phyloP scores from a whole-genome alignment of 1,140 invertebrate genomes.

The Cydia amplana region DNA sequence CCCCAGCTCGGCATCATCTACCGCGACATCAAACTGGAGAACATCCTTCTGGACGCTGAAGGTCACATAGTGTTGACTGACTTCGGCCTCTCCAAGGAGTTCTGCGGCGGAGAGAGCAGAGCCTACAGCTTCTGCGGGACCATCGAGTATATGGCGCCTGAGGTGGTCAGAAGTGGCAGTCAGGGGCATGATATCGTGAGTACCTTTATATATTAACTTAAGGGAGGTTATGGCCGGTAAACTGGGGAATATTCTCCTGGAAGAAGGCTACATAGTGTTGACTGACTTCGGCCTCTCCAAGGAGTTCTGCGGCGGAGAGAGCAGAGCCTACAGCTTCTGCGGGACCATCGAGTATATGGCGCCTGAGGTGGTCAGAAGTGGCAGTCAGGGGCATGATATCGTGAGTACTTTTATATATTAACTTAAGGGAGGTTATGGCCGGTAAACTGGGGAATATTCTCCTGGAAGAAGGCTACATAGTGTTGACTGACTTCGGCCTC shows the following conservation, averaged over 20 bases:
- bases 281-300: slow-evolving; percentile 96
- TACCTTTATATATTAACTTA: slow-evolving; percentile 48
- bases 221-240: slow-evolving; percentile 73
- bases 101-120: slow-evolving; percentile 82
- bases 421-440: background rate
- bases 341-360: slow-evolving; percentile 99
- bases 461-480: slow-evolving; percentile 94
- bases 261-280: slow-evolving; percentile 94
- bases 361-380: slow-evolving; percentile 93
- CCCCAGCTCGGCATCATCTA: slow-evolving; percentile 95
- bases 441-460: slow-evolving; percentile 94
- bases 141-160: slow-evolving; percentile 97
- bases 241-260: slow-evolving; percentile 95
- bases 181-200: slow-evolving; percentile 94
- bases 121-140: slow-evolving; percentile 99
- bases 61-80: slow-evolving; percentile 97
- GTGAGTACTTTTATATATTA: slow-evolving; percentile 81
- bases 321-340: slow-evolving; percentile 97
- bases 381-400: slow-evolving; percentile 92
- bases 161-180: slow-evolving; percentile 90
- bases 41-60: slow-evolving; percentile 93
- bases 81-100: slow-evolving; percentile 95
- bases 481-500: slow-evolving; percentile 94
- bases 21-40: slow-evolving; percentile 96
- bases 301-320: slow-evolving; percentile 84